Evolutionary conservation across 1,140 invertebrate genomes (phyloP).

Genomic region (Drosophila funebris): DNA sequence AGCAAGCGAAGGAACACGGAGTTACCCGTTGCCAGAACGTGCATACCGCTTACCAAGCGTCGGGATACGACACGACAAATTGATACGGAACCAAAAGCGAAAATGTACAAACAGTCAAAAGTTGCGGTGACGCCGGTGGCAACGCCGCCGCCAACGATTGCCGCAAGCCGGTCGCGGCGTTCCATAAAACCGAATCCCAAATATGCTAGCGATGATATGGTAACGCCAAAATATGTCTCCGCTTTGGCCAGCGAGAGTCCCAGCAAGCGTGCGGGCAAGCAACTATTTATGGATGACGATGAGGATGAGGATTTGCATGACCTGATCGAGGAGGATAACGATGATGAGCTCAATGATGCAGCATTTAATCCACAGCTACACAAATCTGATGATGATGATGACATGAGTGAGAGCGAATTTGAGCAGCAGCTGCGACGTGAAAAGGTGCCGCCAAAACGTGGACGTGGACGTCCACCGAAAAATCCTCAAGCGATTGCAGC

Average conservation of each 20-base stretch:
- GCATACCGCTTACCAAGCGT: constrained; percentile 8
- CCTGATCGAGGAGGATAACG: constrained; percentile 45
- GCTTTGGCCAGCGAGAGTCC: constrained; percentile 14
- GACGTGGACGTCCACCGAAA: constrained; percentile 69
- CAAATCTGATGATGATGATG: constrained; percentile 72
- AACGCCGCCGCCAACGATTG: constrained; percentile 71
- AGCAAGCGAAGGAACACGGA: constrained; percentile 29
- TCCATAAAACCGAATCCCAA: constrained; percentile 83
- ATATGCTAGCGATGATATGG: constrained; percentile 77
- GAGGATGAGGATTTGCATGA: constrained; percentile 44
- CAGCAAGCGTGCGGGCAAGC: constrained; percentile 33
- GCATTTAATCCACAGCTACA: constrained; percentile 70
- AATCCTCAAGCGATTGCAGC: constrained; percentile 32
- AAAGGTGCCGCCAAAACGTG: constrained; percentile 57
- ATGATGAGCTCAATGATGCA: constrained; percentile 58
- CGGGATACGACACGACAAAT: not conserved
- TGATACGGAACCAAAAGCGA: constrained; percentile 16
- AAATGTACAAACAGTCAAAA: constrained; percentile 60
- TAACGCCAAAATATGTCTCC: constrained; percentile 72
- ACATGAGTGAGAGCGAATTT: constrained; percentile 62
- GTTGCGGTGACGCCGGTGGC: constrained; percentile 1
- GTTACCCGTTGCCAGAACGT: not conserved
- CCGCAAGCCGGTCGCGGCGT: constrained; percentile 70
- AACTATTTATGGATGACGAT: constrained; percentile 47
- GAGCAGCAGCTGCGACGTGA: constrained; percentile 50